Evolutionary conservation across 2,113 vertebrate species (phyloP), one percentile per base, ranked within the genome.

Genomic region (Tapirus terrestris): DNA sequence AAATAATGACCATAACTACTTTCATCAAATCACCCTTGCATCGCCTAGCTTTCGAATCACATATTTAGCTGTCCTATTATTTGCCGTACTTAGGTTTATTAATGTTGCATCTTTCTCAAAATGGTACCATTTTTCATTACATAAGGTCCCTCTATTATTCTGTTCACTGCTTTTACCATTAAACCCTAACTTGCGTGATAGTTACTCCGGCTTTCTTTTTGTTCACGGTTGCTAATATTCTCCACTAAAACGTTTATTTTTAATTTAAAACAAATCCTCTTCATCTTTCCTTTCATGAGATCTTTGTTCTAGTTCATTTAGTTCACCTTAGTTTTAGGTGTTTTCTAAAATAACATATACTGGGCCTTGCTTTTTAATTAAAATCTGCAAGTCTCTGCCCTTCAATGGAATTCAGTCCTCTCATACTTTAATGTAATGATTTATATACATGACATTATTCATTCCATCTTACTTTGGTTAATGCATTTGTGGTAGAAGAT

Each of bases 271-370:
- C 20, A 48, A n/a, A 60, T 82, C 18, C n/a, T 89, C 56, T 51
- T 81, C 20, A 58, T 60, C 63, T 27, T 58, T 58, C 53, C 20
- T 58, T 56, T 25, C 58, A n/a, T 77, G 29, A 58, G 21, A 45
- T 68, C 48, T 77, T 67, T 79, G 36, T 45, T 86, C 60, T n/a
- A 67, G 60, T 68, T 93, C 48, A 86, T 45, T 79, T 58, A 77
- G 20, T 48, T 53, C 51, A 53, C 51, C 53, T 61, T 77, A 85
- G n/a, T 85, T 76, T 58, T 36, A 86, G 36, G 10, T 68, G 39
- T 86, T 79, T 93, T 87, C 29, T 48, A 93, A 93, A 87, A 58
- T 77, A 86, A 86, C 29, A 21, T n/a, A 77, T 87, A 68, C 16
- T 60, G 12, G 31, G 23, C 58, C 45, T 85, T 53, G 70, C n/a